Percentiles rank a stretch among this genome's conserved stretches.
Conservation (phyloP, 2,888 invertebrate species). For the Clepsis dumicolana region DNA sequence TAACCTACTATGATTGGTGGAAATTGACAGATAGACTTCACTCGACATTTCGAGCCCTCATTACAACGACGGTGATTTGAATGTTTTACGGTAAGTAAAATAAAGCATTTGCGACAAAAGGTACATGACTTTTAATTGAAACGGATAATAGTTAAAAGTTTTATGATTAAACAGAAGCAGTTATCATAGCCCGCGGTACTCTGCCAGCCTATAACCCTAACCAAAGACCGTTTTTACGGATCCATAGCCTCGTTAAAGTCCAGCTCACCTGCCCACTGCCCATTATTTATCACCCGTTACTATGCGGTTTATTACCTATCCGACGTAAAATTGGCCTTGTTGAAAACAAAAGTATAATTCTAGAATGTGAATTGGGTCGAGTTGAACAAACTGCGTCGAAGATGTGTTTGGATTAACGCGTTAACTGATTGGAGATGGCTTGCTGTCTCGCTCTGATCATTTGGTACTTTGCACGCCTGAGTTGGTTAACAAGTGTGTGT, state of each 20-base stretch:
- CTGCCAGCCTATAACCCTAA: slow-evolving; percentile 7
- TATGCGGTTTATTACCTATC: slow-evolving; percentile 25
- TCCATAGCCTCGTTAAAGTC: slow-evolving; percentile 17
- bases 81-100: too few species aligned
- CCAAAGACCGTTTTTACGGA: slow-evolving; percentile 11
- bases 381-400: slow-evolving; percentile 30
- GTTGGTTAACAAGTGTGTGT: too few species aligned
- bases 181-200: background rate
- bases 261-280: slow-evolving; percentile 34
- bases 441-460: background rate
- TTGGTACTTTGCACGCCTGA: too few species aligned
- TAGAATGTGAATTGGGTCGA: slow-evolving; percentile 40
- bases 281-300: slow-evolving; percentile 9
- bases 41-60: too few species aligned
- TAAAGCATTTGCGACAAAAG: too few species aligned
- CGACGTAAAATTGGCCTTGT: slow-evolving; percentile 27
- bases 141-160: background rate
- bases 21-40: too few species aligned
- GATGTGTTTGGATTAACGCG: background rate
- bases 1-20: too few species aligned
- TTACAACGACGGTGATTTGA: too few species aligned
- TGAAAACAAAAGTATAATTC: slow-evolving; percentile 37
- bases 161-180: background rate
- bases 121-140: background rate
- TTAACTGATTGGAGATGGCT: background rate